Base-by-base conservation (phyloP, 2,888 invertebrate species). In the Plagodis dolabraria region DNA sequence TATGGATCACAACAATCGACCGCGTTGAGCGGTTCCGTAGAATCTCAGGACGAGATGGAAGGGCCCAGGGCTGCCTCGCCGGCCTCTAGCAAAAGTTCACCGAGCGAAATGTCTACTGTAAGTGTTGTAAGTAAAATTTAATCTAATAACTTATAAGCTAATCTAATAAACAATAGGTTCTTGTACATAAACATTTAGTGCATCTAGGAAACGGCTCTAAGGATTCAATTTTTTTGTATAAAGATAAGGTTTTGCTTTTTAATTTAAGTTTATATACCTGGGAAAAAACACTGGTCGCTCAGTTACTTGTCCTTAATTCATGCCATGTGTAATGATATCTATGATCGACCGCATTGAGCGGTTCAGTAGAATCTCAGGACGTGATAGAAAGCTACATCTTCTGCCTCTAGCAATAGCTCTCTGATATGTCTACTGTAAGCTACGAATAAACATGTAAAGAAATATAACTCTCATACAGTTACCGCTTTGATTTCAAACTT, bases 321-420 rank as follows among this genome's bases (percentile, higher is more conserved):
- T n/a, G n/a, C n/a, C n/a, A n/a, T n/a, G n/a, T 91, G 87, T 92
- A 92, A 71, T 89, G 91, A 2, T 91, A 90, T 0, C 89, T 90
- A 63, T 90, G 90, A 60, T 91, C 90, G 5, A 87, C 83, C 0
- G 90, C 85, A 7, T 59, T 90, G 43, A 89, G 89, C 57, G 92
- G 89, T 0, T 91, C 92, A 0, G 85, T 82, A 8, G 92, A 92
- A 63, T 86, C 92, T 0, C 90, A 87, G 48, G 92, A 93, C 50
- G 92, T 91, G 43, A 64, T 90, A 76, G 97, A 97, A 80, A 71
- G 95, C 96, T 0, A 94, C 96, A 5, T 96, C 96, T 64, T 94
- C 96, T 55, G 94, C 96, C 33, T 97, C 96, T 76, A 97, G 96
- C 75, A 97, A 97, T 85, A 97, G 97, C 74, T 97, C 97, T 78